Base-by-base conservation (phyloP, 2,113 vertebrate genomes). In the Paradisaea rubra region DNA sequence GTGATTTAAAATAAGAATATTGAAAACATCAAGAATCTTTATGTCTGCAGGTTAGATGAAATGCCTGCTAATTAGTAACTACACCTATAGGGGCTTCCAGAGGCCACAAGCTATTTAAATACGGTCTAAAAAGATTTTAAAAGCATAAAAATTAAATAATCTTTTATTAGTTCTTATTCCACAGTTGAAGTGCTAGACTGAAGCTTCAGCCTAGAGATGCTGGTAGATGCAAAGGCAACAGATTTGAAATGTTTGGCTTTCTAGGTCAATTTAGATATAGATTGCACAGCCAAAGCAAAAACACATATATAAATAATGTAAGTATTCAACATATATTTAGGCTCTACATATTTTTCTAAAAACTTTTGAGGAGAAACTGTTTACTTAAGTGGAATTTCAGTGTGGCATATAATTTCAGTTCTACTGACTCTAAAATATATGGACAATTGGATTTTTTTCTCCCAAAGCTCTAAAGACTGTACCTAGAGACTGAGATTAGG, bases 61-160 rank as follows among this genome's bases (percentile, higher is more conserved):
- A 97, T 98, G 98, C 98, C 98, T 98, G 98, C 98, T 98, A 98
- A 98, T 97, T 96, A 97, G 81, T 94, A 92, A 90, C 92, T 93
- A 94, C 66, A 68, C 63, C 86, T 94, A 95, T 4, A 91, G 33
- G 94, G 95, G 96, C 94, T 97, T 98, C 97, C 97, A 98, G 97
- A 96, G 94, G 93, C 84, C 91, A 84, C 87, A 83, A 86, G 61
- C 84, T 81, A 91, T 41, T 86, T 44, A 81, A 81, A 63, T 42
- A 54, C 0, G 5, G 27, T 10, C 47, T 72, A 69, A 74, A 64
- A 13, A 50, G 4, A 1, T 2, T 31, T 60, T 2, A 18, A 56
- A 63, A 1, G 24, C 39, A 92, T 42, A 23, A 68, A 69, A 70
- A 47, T 12, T 7, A 50, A 86, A 57, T 70, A 1, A n/a, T 80